Evolutionary conservation across 1,140 invertebrate species (phyloP), one percentile per base, ranked within the genome.

Genomic region (Drosophila kohkoa): DNA sequence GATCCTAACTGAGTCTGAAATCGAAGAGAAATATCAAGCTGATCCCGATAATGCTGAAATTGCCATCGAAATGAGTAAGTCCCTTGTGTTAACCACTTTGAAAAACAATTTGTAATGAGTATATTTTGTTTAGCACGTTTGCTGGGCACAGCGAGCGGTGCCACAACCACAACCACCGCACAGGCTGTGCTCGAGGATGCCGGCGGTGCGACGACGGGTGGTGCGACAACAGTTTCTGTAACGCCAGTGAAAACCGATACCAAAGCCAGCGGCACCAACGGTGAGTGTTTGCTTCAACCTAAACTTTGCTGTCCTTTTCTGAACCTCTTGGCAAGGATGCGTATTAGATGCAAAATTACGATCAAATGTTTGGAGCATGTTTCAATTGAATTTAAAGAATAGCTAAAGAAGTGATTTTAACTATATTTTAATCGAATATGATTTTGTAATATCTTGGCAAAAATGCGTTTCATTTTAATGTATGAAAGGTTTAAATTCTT

Each of bases 1-100:
- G 49, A 92, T 92, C 45, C 77, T 92, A 63, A 92, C 91, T 28
- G 91, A 92, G 71, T 92, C 92, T 6, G 90, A 92, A 75, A 92
- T 92, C 41, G 92, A 92, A 38, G 91, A 92, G 63, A 92, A 92
- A 66, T 92, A 79, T 58, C 87, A 90, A 60, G 83, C 83, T 5
- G 91, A 91, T 74, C 65, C 74, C 52, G 90, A 92, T 25, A 92
- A 90, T 59, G 73, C 89, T 0, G 91, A 92, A 35, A 92, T 92
- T 49, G 80, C 91, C 59, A 87, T 92, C 28, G 91, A 92, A 76
- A 92, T 92, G 91, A 87, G 91, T 92, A 54, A 79, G 82, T 66
- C 35, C 1, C 7, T 2, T 32, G 6, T 32, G 30, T 25, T 25
- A 25, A 4, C 20, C 30, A 32, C 30, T 1, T 25, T 25, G 20